A percentile compares a stretch with the other conserved stretches of the same genome.
These are phyloP conservation scores for Notarius lentiginosus DNA, from an alignment of 2,113 vertebrate species.

Conservation along the genomic window DNA sequence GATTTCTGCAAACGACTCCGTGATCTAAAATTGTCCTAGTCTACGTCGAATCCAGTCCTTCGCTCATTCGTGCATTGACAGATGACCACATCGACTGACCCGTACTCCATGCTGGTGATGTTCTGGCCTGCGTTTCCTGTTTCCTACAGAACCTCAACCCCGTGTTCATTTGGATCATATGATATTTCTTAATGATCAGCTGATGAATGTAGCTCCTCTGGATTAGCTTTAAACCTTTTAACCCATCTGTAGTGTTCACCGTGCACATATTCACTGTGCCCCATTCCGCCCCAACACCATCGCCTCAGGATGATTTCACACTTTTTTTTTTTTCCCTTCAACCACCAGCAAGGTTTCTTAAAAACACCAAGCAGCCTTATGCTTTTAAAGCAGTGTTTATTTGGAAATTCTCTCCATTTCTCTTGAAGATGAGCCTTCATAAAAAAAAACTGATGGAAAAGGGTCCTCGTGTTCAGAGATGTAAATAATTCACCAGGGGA, in stretches of 20 bases:
- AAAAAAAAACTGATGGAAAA: neutral
- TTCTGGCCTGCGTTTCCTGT: neutral
- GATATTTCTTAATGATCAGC: neutral
- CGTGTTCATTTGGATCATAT: neutral
- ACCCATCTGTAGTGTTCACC: neutral
- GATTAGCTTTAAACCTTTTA: neutral
- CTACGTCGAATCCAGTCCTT: no score
- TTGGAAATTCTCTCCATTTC: neutral
- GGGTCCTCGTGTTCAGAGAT: neutral
- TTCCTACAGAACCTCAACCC: neutral
- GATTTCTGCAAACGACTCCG: no score
- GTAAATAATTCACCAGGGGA: neutral
- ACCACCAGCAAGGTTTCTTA: neutral
- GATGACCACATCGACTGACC: neutral
- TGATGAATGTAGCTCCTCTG: constrained; percentile 36
- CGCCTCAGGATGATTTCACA: neutral
- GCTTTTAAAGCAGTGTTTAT: neutral
- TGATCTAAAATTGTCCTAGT: no score
- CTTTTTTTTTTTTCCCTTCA: neutral
- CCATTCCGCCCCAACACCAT: neutral
- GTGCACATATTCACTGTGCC: no score
- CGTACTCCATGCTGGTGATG: neutral
- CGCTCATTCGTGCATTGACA: neutral
- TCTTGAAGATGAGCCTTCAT: neutral
- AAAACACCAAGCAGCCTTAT: neutral